Base-by-base conservation (phyloP, 30 jellyfish, hydroid and myxozoan genomes). In the Aurelia aurita region DNA sequence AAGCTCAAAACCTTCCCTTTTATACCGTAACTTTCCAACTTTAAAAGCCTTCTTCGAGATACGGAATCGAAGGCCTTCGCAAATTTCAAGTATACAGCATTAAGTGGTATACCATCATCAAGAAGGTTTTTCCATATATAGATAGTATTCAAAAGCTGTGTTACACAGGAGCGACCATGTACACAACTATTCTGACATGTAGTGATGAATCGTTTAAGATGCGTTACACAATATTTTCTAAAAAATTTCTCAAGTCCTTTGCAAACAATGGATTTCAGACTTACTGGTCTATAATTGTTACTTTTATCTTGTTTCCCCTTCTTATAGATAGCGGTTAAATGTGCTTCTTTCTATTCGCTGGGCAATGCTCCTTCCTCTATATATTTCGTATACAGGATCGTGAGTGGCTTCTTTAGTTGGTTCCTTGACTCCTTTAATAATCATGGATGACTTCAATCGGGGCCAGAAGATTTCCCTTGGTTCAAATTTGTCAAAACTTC, bases 241-340 rank as follows among this genome's bases (percentile, higher is more conserved):
- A 71, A 9, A 71, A 39, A 27, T 51, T 71, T 29, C 43, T 71
- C 83, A 15, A 71, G 28, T 29, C 28, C 69, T 71, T 49, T 44
- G 72, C 83, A 71, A 5, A 58, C 77, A 6, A 51, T 47, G 58
- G 86, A 74, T 74, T 79, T 74, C 74, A 74, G 58, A 74, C 78
- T 74, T 21, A 74, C 74, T 46, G 86, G 86, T 49, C 86, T 53
- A 27, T 74, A 74, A 53, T 46, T 74, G 54, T 46, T 57, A 22
- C 74, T 57, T 22, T 21, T 53, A 53, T 23, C 74, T 51, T 53
- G 46, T 23, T 74, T 54, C 55, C 86, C 86, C 57, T 74, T 71
- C 43, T 74, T 74, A 28, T 45, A 74, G 77, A 74, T 57, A 74
- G 86, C 79, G 57, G 86, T 20, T 3, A 74, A 49, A n/a, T 74